Conservation (phyloP, 2,113 vertebrate genomes). For the Myrmecobius fasciatus region DNA sequence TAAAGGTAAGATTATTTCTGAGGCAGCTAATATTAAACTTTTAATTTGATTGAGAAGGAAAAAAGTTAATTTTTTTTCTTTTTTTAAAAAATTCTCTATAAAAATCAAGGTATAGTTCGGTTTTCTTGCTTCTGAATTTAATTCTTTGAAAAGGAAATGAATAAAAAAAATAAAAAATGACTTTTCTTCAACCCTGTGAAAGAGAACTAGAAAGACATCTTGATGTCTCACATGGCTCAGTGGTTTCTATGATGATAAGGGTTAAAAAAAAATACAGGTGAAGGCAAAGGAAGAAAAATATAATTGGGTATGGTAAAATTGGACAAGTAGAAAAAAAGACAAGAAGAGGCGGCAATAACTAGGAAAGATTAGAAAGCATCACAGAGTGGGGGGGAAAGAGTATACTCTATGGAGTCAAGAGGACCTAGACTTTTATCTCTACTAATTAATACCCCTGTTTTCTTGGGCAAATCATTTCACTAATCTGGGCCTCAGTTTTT, state of each 20-base stretch:
- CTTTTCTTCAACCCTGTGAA: neutral
- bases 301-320: neutral
- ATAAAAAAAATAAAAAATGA: too few species aligned
- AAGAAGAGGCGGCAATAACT: neutral
- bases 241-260: conserved; percentile 4
- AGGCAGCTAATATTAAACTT: neutral
- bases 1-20: neutral
- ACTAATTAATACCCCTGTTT: neutral
- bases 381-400: neutral
- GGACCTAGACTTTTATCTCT: neutral
- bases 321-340: neutral
- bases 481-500: too few species aligned
- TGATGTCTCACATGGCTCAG: neutral
- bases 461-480: too few species aligned
- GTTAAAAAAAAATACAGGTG: too few species aligned
- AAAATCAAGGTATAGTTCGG: neutral
- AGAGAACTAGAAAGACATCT: neutral
- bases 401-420: neutral
- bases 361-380: neutral
- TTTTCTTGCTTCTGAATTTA: conserved; percentile 8
- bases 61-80: too few species aligned
- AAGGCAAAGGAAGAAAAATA: neutral
- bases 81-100: neutral
- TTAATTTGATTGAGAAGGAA: neutral
- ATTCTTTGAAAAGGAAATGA: conserved; percentile 14